Evolutionary conservation across 2,888 invertebrate species (phyloP), one percentile per base, ranked within the genome.

Genomic region (Parthenolecanium corni): DNA sequence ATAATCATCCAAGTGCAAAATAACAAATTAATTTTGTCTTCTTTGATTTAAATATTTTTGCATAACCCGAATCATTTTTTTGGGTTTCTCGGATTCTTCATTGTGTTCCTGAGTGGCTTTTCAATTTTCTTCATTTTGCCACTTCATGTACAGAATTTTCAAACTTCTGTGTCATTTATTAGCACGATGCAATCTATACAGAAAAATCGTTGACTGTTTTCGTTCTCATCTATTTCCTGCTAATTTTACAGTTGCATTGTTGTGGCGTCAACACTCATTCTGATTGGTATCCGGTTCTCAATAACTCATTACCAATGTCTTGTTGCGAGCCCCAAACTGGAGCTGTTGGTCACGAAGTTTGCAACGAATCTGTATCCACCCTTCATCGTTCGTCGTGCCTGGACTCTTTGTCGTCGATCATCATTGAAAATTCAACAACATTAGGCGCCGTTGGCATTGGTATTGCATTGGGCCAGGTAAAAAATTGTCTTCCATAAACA

Each of bases 401-500:
- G n/a, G 54, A 52, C 3, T 58, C 66, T 14, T 46, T 68, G 38
- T 54, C 62, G 1, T 44, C 52, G 11, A 66, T 66, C 44, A 66
- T 68, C 23, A 63, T 61, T 21, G 66, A 67, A 36, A 67, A 67
- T 58, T 62, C 67, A 1, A 58, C 64, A 21, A 66, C 57, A 6
- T 58, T 68, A 25, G 67, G 67, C 24, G 53, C 62, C 24, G 66
- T 67, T 44, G 65, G 65, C 2, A 65, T 68, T 20, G 66, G 65
- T 23, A 66, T 68, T 40, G 68, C 66, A 1, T 61, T 67, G 52
- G 57, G 66, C 36, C 68, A 68, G 67, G 68, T 68, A 57, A 44
- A 16, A n/a, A 44, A 44, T 6, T 6, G 18, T 16, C 14, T 44
- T 12, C 14, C 4, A 5, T 44, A n/a, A 44, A 18, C 3, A 4